phyloP scores from a whole-genome alignment of 2,797 vertebrate genomes.

The Triplophysa bombifrons region DNA sequence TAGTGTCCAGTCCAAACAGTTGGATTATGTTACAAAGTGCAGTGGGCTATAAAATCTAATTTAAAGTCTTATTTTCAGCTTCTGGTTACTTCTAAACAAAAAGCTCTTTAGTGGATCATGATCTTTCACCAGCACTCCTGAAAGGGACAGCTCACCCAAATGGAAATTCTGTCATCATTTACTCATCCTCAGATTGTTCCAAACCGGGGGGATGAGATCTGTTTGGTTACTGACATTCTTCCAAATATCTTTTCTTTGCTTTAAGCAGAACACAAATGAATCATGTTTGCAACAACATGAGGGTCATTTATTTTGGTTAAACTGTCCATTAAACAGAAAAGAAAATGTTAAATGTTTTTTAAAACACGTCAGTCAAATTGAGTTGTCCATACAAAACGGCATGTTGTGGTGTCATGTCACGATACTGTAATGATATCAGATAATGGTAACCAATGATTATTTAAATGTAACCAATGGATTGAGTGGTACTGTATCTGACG shows the following conservation, averaged over 20 bases:
- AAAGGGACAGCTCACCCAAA: neutral
- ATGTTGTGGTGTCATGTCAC: neutral
- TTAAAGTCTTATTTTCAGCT: conserved; percentile 20
- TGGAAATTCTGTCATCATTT: too few species aligned
- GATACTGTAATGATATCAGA: neutral
- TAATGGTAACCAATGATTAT: neutral
- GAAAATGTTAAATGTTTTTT: neutral
- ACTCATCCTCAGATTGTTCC: too few species aligned
- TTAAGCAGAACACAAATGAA: too few species aligned
- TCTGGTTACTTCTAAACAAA: neutral
- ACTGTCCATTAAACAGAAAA: neutral
- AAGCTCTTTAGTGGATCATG: neutral
- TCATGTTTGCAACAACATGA: too few species aligned
- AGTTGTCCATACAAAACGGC: neutral
- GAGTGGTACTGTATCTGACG: too few species aligned
- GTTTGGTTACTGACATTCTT: too few species aligned
- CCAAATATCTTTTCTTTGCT: too few species aligned
- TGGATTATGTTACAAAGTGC: conserved; percentile 34
- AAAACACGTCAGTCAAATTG: neutral
- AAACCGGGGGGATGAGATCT: too few species aligned
- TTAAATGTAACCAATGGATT: neutral
- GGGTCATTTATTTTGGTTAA: too few species aligned
- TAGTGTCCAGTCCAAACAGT: neutral
- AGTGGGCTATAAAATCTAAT: conserved; percentile 1
- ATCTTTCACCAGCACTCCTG: neutral